These are phyloP conservation scores for Falco columbarius DNA, from an alignment of 2,797 vertebrate genomes.

Conservation along the genomic window DNA sequence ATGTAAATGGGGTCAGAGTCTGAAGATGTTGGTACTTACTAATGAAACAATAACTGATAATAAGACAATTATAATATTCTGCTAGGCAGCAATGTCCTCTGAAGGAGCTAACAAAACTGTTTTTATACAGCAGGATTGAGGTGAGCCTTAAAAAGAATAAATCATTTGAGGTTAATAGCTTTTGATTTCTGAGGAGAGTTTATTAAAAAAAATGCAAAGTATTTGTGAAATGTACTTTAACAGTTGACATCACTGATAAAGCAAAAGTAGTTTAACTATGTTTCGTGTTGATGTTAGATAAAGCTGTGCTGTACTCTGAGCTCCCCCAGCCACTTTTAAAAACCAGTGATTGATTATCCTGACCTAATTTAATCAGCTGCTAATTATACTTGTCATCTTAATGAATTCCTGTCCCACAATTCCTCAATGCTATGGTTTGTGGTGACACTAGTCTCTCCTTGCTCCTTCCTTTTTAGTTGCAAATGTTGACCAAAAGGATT, in stretches of 20 bases:
- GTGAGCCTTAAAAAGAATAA: not conserved
- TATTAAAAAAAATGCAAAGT: not conserved
- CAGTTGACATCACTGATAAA: not conserved
- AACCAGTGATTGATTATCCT: not conserved
- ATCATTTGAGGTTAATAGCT: not conserved
- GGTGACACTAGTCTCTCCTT: not conserved
- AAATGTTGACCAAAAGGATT: not conserved
- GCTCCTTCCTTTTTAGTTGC: not conserved
- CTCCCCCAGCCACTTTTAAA: not conserved
- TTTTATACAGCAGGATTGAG: not conserved
- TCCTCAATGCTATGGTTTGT: not conserved
- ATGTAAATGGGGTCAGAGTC: not conserved
- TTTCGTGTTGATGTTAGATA: not conserved
- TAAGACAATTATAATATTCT: not conserved
- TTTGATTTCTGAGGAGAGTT: not conserved
- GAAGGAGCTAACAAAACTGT: not conserved
- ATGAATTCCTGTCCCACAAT: not conserved
- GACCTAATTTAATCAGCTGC: not conserved
- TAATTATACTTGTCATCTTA: not conserved
- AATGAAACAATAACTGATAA: not conserved
- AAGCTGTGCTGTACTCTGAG: not conserved
- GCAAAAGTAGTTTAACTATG: not conserved
- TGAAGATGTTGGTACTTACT: not conserved
- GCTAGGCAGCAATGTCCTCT: not conserved
- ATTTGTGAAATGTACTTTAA: not conserved